These are phyloP conservation scores for Heptranchias perlo DNA, from an alignment of 2,113 vertebrate genomes.

Conservation along the genomic window DNA sequence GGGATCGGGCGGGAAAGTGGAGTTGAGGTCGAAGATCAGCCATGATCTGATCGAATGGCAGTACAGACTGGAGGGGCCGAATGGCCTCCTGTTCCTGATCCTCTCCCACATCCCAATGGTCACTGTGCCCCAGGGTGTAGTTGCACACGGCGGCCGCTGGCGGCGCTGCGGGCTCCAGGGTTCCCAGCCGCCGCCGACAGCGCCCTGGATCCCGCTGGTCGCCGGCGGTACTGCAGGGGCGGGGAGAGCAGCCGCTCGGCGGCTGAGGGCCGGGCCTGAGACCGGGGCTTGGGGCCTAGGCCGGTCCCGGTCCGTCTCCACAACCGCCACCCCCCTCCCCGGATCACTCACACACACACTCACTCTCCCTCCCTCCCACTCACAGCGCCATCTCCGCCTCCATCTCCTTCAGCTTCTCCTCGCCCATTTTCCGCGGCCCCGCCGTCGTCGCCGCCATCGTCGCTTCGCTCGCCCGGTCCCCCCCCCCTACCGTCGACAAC, in stretches of 20 bases:
- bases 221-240: not conserved
- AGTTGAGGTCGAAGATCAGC: too few species aligned
- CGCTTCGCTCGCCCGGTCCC: conserved; percentile 34
- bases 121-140: too few species aligned
- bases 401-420: conserved; percentile 86
- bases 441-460: conserved; percentile 43
- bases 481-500: conserved; percentile 42
- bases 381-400: conserved; percentile 92
- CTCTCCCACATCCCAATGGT: too few species aligned
- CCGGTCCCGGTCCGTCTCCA: too few species aligned
- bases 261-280: not conserved
- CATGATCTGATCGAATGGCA: too few species aligned
- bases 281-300: not conserved
- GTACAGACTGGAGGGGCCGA: too few species aligned
- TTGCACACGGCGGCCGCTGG: not conserved
- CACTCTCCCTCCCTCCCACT: conserved; percentile 50
- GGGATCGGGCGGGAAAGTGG: too few species aligned
- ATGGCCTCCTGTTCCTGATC: too few species aligned
- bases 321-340: conserved; percentile 40
- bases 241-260: conserved; percentile 37
- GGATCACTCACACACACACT: too few species aligned
- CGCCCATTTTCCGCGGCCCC: conserved; percentile 60
- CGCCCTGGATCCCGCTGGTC: too few species aligned
- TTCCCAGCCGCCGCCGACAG: not conserved
- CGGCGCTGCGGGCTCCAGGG: not conserved